Conservation (phyloP, 2,797 vertebrate species). For the Neopelma chrysocephalum region DNA sequence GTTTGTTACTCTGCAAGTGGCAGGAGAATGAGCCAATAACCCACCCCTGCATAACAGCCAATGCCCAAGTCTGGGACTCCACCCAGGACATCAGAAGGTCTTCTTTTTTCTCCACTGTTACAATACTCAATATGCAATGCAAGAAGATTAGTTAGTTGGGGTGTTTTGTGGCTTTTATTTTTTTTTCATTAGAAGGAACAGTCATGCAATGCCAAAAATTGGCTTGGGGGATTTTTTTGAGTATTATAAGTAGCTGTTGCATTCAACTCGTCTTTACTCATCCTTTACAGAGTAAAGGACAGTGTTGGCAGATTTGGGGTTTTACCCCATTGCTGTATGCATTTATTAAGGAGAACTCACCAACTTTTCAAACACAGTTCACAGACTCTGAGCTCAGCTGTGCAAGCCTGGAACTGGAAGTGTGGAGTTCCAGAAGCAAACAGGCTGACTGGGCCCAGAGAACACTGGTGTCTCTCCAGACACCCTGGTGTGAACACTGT, state of each 20-base stretch:
- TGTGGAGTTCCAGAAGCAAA: no score
- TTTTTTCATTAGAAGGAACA: not conserved
- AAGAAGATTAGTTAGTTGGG: not conserved
- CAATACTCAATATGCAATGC: not conserved
- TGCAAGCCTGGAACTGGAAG: no score
- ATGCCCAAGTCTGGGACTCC: not conserved
- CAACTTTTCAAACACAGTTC: no score
- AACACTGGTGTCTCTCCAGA: no score
- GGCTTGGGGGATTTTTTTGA: not conserved
- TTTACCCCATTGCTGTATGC: not conserved
- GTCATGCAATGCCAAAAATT: not conserved
- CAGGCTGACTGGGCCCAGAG: no score
- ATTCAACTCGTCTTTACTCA: not conserved
- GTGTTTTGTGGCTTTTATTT: not conserved
- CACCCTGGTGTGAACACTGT: no score
- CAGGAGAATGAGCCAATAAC: not conserved
- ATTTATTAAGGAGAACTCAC: no score
- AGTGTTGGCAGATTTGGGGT: not conserved
- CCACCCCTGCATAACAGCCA: not conserved
- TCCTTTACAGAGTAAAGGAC: not conserved
- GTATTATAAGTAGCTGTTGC: not conserved
- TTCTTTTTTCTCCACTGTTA: not conserved
- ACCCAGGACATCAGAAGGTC: not conserved
- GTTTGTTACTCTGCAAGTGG: not conserved
- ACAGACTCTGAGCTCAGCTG: no score